Evolutionary conservation across 2,113 vertebrate species (phyloP).

Genomic region (Labeo rohita): DNA sequence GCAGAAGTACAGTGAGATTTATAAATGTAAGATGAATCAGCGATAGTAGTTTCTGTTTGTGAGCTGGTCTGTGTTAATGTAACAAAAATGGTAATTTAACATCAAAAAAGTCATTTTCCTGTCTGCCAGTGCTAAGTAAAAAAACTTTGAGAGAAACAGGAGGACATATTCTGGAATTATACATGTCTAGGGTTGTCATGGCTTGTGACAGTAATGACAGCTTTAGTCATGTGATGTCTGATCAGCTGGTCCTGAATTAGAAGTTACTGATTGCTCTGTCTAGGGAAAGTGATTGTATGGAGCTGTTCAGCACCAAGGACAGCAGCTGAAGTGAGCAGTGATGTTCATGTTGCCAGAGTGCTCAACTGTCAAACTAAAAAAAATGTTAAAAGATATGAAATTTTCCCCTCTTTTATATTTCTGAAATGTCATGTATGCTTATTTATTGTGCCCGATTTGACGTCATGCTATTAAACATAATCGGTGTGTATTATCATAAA

Average conservation of each 20-base stretch:
- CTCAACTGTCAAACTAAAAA: neutral
- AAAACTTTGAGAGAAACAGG: neutral
- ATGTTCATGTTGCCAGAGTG: neutral
- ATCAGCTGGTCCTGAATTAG: neutral
- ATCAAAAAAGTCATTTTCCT: neutral
- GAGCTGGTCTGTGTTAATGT: neutral
- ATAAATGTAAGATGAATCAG: neutral
- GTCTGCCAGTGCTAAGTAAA: neutral
- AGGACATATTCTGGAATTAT: neutral
- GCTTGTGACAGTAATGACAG: neutral
- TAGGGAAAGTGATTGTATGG: neutral
- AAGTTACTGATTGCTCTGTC: neutral
- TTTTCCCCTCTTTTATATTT: neutral
- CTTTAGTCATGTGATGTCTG: neutral
- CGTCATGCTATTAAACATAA: neutral
- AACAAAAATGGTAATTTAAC: neutral
- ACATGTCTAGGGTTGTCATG: neutral
- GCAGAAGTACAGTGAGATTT: neutral
- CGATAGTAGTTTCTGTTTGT: neutral
- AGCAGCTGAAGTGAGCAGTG: slow-evolving; percentile 50
- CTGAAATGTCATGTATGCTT: neutral
- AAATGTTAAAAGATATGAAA: neutral
- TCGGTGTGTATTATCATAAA: neutral
- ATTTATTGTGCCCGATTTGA: neutral
- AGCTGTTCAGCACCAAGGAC: slow-evolving; percentile 65